Base-by-base conservation (phyloP, 2,113 vertebrate genomes). In the Colinus virginianus region DNA sequence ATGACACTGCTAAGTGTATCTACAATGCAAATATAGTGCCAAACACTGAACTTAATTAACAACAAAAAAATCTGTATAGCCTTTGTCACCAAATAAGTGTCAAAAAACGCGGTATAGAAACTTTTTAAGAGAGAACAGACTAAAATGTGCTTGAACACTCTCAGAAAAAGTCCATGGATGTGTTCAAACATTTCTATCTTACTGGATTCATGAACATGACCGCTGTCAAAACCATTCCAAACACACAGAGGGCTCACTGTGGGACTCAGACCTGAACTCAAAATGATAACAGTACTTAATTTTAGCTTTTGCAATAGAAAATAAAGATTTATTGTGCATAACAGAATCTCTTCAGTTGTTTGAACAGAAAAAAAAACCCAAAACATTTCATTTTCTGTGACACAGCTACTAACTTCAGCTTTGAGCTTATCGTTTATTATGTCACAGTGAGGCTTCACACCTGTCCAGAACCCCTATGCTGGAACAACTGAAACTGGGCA, bases 81-180 rank as follows among this genome's bases (percentile, higher is more conserved):
- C 2, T 40, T 86, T 90, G 7, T 11, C 3, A 6, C 6, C 30
- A 48, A 74, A 69, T 26, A 59, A 61, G 3, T 0, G 0, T 42
- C 84, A 48, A 49, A 63, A 86, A 80, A 62, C 5, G 1, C 23
- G 22, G 70, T 46, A 28, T 58, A 25, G 13, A 74, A 83, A 94
- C 80, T 16, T 3, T 4, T 11, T 62, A 42, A 20, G 84, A 82
- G 62, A 22, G 12, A 46, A 59, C 15, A 58, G 32, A 48, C 7
- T 48, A 75, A 85, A 62, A 59, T 38, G 61, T 62, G 48, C 16
- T 26, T 76, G 25, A 82, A 64, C 3, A 19, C 46, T 79, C 30
- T 21, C 21, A 48, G 20, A 12, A 36, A 32, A 2, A 25, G 7
- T 26, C 6, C 32, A 30, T 25, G 55, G 32, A 71, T 56, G 6